phyloP scores from a whole-genome alignment of 1,140 invertebrate species.

The Eubasilissa regina region DNA sequence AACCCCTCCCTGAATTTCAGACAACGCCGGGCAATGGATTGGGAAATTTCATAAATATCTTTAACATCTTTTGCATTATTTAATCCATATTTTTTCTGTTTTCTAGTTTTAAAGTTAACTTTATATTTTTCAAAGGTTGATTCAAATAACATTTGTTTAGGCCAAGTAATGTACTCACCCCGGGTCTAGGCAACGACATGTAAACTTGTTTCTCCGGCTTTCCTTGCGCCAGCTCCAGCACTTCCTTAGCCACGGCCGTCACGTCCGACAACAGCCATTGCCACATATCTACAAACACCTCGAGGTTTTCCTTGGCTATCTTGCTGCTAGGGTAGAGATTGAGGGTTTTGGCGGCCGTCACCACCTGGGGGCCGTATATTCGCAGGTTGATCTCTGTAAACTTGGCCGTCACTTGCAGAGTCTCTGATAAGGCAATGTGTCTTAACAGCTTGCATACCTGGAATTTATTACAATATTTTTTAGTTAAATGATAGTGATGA shows the following conservation, averaged over 20 bases:
- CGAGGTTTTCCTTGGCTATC: constrained; percentile 97
- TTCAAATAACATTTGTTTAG: neutral
- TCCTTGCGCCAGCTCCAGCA: constrained; percentile 85
- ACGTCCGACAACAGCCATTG: constrained; percentile 93
- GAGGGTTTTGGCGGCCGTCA: constrained; percentile 93
- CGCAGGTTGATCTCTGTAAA: constrained; percentile 95
- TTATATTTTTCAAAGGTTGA: no score
- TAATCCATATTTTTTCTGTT: no score
- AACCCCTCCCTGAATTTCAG: no score
- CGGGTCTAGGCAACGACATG: constrained; percentile 93
- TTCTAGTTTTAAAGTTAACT: no score
- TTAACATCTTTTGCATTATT: no score
- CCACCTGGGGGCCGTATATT: constrained; percentile 95
- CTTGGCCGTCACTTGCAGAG: constrained; percentile 94
- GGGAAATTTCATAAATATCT: no score
- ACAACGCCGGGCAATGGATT: no score
- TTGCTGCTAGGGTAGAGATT: constrained; percentile 93
- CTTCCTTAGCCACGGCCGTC: constrained; percentile 88
- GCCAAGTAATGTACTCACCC: constrained; percentile 79
- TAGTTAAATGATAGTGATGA: no score
- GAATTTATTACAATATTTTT: constrained; percentile 17
- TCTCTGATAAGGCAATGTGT: constrained; percentile 95
- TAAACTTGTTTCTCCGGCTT: constrained; percentile 92
- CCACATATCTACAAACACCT: constrained; percentile 99
- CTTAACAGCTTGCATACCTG: constrained; percentile 96